Evolutionary conservation across 2,797 vertebrate species (phyloP).

Genomic region (Myotis myotis): DNA sequence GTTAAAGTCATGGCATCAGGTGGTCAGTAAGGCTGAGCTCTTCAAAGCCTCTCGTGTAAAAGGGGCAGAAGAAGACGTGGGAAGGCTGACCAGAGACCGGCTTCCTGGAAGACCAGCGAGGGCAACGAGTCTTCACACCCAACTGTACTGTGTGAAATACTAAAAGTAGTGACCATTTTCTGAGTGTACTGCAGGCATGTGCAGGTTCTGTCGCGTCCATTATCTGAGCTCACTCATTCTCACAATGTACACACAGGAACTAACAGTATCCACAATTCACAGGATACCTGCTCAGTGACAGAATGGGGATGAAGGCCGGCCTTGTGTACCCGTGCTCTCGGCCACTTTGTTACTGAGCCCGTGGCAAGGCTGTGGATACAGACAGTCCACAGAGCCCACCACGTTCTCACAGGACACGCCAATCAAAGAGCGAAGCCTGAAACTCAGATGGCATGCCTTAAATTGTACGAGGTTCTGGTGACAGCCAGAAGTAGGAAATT

Average conservation of each 20-base stretch:
- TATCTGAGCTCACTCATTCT: background rate
- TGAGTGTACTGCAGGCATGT: accelerated
- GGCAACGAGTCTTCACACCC: background rate
- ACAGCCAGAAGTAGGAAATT: background rate
- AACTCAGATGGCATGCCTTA: background rate
- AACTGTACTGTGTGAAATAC: background rate
- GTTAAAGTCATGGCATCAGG: background rate
- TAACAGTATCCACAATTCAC: background rate
- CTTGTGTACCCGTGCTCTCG: background rate
- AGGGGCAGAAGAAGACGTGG: background rate
- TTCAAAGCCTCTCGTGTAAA: background rate
- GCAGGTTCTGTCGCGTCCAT: background rate
- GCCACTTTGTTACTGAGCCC: background rate
- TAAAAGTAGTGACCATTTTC: accelerated
- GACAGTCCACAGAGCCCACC: background rate
- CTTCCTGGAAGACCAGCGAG: background rate
- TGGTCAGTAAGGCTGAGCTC: background rate
- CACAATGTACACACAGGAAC: background rate
- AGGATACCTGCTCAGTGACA: background rate
- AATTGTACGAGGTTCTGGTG: background rate
- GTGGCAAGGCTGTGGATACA: background rate
- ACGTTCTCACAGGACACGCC: background rate
- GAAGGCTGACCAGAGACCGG: background rate
- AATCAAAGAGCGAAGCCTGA: background rate
- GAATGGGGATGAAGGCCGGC: background rate